Conservation (phyloP, 2,888 invertebrate genomes). For the Fragum sueziense region DNA sequence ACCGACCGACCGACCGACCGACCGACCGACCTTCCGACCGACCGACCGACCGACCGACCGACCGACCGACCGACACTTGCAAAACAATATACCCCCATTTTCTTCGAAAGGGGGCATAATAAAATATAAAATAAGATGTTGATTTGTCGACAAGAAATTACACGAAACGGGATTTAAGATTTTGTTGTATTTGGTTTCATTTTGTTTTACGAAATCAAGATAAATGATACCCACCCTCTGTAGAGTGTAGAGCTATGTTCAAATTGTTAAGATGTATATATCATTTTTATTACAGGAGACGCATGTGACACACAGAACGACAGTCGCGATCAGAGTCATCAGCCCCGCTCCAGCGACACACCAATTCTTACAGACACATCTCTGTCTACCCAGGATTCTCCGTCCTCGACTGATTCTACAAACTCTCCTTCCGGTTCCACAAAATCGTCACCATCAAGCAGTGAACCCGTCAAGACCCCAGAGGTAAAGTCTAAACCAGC, state of each 20-base stretch:
- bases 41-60: no score
- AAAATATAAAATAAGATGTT: no score
- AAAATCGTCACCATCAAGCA: constrained; percentile 42
- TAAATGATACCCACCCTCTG: not conserved
- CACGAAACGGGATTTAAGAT: not conserved
- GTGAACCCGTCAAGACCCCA: constrained; percentile 45
- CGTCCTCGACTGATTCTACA: not conserved
- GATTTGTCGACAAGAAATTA: not conserved
- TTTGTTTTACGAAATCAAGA: not conserved
- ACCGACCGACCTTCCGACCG: no score
- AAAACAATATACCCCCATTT: no score
- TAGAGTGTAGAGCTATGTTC: not conserved
- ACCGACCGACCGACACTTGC: no score
- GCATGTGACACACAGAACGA: not conserved
- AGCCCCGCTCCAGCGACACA: not conserved
- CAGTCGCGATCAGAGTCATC: not conserved
- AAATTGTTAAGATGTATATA: not conserved
- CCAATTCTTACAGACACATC: not conserved
- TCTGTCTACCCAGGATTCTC: not conserved
- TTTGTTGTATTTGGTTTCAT: not conserved
- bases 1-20: no score
- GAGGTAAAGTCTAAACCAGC: constrained; percentile 25
- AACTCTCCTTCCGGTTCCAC: constrained; percentile 50
- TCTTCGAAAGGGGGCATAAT: no score
- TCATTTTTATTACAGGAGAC: not conserved